Conservation (phyloP, 2,888 invertebrate genomes). For the Gastrophysa polygoni region DNA sequence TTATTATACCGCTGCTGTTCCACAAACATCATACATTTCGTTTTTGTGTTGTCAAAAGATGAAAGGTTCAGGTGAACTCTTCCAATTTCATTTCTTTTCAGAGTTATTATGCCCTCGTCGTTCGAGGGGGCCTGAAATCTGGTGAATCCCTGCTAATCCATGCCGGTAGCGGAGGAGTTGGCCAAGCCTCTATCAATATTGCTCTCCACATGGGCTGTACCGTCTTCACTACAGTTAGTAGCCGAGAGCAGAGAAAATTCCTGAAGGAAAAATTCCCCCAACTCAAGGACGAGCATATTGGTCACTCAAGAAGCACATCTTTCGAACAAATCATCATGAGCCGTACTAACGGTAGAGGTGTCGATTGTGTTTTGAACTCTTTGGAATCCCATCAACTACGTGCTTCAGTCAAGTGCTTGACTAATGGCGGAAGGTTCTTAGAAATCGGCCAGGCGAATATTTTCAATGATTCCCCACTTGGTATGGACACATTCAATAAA, state of each 20-base stretch:
- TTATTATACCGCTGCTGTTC: too few relatives aligned
- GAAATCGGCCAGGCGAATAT: constrained; percentile 88
- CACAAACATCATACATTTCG: too few relatives aligned
- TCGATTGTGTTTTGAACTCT: constrained; percentile 89
- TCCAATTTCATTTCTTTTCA: too few relatives aligned
- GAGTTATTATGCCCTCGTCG: constrained; percentile 20
- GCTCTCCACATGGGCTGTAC: constrained; percentile 82
- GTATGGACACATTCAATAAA: constrained; percentile 63
- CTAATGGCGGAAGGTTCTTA: constrained; percentile 71
- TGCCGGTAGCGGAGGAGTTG: constrained; percentile 77
- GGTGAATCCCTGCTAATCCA: constrained; percentile 43
- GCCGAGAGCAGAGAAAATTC: constrained; percentile 81
- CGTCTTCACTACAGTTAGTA: constrained; percentile 89
- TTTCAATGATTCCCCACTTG: constrained; percentile 60
- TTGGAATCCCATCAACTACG: constrained; percentile 87
- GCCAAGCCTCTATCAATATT: constrained; percentile 91
- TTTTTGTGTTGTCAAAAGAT: too few relatives aligned
- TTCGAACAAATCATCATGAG: constrained; percentile 85
- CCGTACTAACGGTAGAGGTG: constrained; percentile 83
- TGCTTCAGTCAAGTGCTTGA: constrained; percentile 69
- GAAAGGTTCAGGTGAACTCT: too few relatives aligned
- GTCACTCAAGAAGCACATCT: constrained; percentile 67
- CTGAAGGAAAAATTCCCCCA: constrained; percentile 81
- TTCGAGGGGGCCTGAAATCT: constrained; percentile 33
- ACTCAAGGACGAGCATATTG: constrained; percentile 61